Evolutionary conservation across 1,140 invertebrate species (phyloP).

Genomic region (Condylostylus longicornis): DNA sequence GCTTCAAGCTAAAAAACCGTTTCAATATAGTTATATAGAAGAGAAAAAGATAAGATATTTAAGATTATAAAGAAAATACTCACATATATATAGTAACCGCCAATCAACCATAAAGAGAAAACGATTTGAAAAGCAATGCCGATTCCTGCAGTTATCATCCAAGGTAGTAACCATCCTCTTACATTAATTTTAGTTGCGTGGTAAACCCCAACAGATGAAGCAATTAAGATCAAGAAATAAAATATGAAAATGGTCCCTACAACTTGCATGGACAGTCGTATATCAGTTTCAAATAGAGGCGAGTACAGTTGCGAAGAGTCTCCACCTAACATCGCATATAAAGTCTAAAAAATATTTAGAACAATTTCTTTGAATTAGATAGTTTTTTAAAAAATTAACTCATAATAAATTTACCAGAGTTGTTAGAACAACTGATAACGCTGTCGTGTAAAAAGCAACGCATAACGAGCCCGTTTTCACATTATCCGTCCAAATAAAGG

Average conservation of each 20-base stretch:
- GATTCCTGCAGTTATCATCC: conserved; percentile 54
- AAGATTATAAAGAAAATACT: conserved; percentile 30
- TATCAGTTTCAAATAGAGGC: conserved; percentile 73
- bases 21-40: conserved; percentile 6
- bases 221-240: conserved; percentile 53
- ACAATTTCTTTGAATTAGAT: not conserved
- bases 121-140: conserved; percentile 58
- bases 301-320: conserved; percentile 76
- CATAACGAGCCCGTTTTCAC: conserved; percentile 58
- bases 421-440: conserved; percentile 55
- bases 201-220: conserved; percentile 44
- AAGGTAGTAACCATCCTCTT: conserved; percentile 65
- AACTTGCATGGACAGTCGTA: conserved; percentile 54
- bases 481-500: conserved; percentile 66
- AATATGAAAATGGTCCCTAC: conserved; percentile 56
- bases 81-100: conserved; percentile 81
- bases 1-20: conserved; percentile 49
- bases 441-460: conserved; percentile 61
- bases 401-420: conserved; percentile 38
- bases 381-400: conserved; percentile 2
- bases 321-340: conserved; percentile 63
- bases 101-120: conserved; percentile 68
- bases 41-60: conserved; percentile 3
- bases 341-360: conserved; percentile 20
- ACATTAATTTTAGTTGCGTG: conserved; percentile 32